A percentile compares a stretch with the other conserved stretches of the same genome.
Conservation (phyloP, 2,797 vertebrate genomes). For the Eurystomus glaucurus region DNA sequence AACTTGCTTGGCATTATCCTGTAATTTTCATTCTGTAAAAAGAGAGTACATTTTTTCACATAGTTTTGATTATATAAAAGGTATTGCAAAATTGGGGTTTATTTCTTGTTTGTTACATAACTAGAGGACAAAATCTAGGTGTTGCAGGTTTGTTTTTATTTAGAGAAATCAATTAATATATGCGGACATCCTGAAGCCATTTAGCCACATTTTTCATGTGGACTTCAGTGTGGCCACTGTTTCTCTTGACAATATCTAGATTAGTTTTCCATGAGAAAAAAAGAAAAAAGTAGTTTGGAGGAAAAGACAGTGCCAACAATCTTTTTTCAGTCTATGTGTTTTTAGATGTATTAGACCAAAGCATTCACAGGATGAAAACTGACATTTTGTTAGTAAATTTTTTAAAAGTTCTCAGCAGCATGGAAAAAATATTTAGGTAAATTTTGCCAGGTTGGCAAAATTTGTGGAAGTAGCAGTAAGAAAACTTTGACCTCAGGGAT, state of each 20-base stretch:
- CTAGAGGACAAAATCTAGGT: background rate
- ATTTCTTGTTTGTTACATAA: background rate
- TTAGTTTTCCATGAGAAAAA: background rate
- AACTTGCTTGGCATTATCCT: background rate
- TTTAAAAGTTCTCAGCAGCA: background rate
- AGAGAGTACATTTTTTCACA: background rate
- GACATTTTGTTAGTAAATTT: background rate
- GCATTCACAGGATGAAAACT: background rate
- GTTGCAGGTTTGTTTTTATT: background rate
- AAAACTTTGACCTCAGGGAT: background rate
- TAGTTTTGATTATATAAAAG: background rate
- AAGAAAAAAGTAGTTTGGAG: background rate
- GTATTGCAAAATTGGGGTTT: background rate
- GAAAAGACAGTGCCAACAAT: background rate
- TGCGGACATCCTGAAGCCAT: background rate
- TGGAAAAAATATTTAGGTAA: background rate
- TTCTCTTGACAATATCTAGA: background rate
- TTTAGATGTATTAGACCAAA: background rate
- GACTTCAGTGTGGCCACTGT: background rate
- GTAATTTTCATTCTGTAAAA: background rate
- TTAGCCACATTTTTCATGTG: background rate
- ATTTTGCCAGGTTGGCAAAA: background rate
- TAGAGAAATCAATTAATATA: background rate
- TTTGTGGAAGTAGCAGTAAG: background rate
- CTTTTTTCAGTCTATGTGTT: background rate